These are phyloP conservation scores for Thamnaconus septentrionalis DNA, from an alignment of 2,113 vertebrate species.

Conservation along the genomic window DNA sequence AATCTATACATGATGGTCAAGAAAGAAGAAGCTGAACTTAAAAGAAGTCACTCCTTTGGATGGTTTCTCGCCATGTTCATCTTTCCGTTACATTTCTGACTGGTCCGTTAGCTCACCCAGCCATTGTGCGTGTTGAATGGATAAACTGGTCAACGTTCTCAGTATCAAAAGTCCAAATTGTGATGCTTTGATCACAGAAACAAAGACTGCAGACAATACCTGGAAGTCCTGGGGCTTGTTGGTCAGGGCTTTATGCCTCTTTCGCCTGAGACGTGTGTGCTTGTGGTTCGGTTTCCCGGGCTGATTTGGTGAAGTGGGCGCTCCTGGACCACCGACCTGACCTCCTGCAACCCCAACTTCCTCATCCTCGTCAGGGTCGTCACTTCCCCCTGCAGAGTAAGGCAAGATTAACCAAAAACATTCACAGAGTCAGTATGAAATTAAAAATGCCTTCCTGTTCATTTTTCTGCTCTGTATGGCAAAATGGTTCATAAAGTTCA, in stretches of 20 bases:
- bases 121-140: too few species aligned
- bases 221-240: slow-evolving; percentile 96
- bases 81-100: too few species aligned
- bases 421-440: too few species aligned
- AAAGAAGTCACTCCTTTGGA: too few species aligned
- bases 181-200: slow-evolving; percentile 2
- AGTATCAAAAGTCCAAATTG: neutral
- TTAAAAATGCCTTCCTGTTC: too few species aligned
- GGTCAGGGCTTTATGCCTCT: slow-evolving; percentile 78
- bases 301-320: slow-evolving; percentile 42
- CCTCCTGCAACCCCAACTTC: slow-evolving; percentile 52
- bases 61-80: too few species aligned
- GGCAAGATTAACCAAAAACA: neutral
- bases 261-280: slow-evolving; percentile 76
- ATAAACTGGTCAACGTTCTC: neutral
- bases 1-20: slow-evolving; percentile 71
- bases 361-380: slow-evolving; percentile 77
- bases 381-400: slow-evolving; percentile 26
- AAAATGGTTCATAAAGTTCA: too few species aligned
- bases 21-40: slow-evolving; percentile 12
- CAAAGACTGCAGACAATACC: slow-evolving; percentile 72
- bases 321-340: slow-evolving; percentile 43
- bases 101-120: too few species aligned
- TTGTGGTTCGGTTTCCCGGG: slow-evolving; percentile 76
- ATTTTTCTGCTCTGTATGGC: too few species aligned